Conservation (phyloP, 1,140 invertebrate genomes). For the Caenorhabditis tropicalis region DNA sequence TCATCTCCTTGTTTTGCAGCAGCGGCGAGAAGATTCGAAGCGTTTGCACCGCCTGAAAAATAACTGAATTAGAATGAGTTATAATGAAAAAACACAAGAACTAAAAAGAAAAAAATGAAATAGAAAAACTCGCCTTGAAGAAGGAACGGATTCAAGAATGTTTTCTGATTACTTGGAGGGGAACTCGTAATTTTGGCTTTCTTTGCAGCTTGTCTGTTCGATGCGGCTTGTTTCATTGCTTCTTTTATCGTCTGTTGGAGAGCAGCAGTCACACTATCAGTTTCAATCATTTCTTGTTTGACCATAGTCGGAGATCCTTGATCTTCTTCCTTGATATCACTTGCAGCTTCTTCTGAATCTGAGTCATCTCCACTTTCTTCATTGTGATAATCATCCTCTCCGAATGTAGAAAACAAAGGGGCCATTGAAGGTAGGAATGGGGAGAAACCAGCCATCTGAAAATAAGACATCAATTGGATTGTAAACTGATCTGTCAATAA, state of each 20-base stretch:
- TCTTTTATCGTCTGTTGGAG: slow-evolving; percentile 26
- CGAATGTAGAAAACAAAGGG: background rate
- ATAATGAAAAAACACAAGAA: too few relatives aligned
- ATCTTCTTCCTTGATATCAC: slow-evolving; percentile 26
- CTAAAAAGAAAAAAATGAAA: background rate
- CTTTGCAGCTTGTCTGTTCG: background rate
- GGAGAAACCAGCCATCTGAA: slow-evolving; percentile 9
- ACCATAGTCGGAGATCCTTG: slow-evolving; percentile 22
- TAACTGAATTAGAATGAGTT: background rate
- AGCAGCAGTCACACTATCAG: background rate
- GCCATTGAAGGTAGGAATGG: slow-evolving; percentile 32
- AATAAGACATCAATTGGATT: background rate
- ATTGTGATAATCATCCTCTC: slow-evolving; percentile 3
- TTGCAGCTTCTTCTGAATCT: slow-evolving; percentile 18
- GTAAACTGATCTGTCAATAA: background rate
- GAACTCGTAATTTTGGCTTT: slow-evolving; percentile 1
- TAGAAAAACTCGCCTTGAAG: background rate
- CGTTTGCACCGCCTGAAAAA: slow-evolving; percentile 25
- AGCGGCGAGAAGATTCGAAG: background rate
- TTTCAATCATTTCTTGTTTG: slow-evolving; percentile 18
- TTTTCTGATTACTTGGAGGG: background rate
- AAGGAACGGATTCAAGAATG: slow-evolving; percentile 7
- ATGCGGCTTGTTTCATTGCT: slow-evolving; percentile 17
- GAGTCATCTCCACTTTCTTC: slow-evolving; percentile 16
- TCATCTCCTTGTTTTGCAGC: slow-evolving; percentile 19